phyloP scores from a whole-genome alignment of 2,113 vertebrate genomes.

The Ciconia stormi region DNA sequence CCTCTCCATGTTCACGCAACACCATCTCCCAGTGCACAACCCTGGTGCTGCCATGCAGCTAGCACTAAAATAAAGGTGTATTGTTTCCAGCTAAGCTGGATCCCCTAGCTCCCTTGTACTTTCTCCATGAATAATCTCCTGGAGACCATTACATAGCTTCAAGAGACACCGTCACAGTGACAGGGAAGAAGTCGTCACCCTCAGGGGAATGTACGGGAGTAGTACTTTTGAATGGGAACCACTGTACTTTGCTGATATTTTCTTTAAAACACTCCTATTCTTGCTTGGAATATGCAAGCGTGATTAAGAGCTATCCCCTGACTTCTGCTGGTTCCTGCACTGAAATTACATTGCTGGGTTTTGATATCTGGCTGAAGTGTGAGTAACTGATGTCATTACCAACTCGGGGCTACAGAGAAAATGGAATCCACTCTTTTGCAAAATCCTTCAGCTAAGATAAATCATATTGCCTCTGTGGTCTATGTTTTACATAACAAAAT shows the following conservation, averaged over 20 bases:
- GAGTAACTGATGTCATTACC: not conserved
- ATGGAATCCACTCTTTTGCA: not conserved
- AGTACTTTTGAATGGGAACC: not conserved
- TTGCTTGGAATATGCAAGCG: not conserved
- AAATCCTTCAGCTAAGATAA: conserved; percentile 11
- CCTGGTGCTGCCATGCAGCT: fast-evolving
- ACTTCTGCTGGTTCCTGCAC: not conserved
- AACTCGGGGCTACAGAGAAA: not conserved
- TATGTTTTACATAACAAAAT: not conserved
- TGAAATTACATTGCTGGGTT: conserved; percentile 1
- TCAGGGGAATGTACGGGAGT: not conserved
- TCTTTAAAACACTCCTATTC: not conserved
- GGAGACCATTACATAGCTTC: not conserved
- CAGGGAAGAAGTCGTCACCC: not conserved
- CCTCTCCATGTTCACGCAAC: not conserved
- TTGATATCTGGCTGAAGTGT: not conserved
- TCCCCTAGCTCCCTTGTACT: not conserved
- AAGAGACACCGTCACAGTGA: not conserved
- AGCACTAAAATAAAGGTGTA: not conserved
- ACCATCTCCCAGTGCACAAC: not conserved
- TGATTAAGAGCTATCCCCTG: not conserved
- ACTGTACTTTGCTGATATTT: not conserved
- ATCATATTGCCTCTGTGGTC: not conserved
- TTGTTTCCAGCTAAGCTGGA: not conserved
- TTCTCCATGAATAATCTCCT: not conserved